Evolutionary conservation across 2,113 vertebrate species (phyloP), one percentile per base, ranked within the genome.

Genomic region (Marcusenius ussheri): DNA sequence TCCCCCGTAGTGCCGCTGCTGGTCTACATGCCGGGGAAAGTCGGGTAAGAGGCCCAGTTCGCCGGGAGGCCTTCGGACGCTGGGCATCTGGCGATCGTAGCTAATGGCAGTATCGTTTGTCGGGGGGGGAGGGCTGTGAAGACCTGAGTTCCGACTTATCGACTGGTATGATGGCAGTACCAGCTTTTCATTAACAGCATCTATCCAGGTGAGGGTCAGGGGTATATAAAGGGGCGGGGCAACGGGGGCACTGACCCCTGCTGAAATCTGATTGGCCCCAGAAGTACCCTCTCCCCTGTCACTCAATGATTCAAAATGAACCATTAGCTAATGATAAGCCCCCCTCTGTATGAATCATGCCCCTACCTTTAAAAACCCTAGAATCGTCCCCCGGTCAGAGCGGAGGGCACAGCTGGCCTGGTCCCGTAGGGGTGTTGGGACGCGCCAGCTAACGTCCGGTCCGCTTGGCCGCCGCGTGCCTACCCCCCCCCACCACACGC

Each of bases 11-110:
- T 99, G 15, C 98, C 98, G 0, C 92, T 99, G 90, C 96, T 99
- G 90, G 96, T 99, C 91, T 98, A 97, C 92, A 97, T 98, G 95
- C 98, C 98, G 70, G 96, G 96, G 35, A 99, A 99, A 97, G 96
- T 99, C 91, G 97, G 97, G 97, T 99, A 96, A 96, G 98, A 96
- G 89, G 7, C 49, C 87, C 58, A 8, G 88, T 56, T 86, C 83
- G 87, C 45, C 3, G 45, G 5, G 7, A 10, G 39, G 27, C 46
- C 27, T 13, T 13, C 7, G 27, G 62, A 31, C 62, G 5, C n/a
- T 3, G 24, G 24, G n/a, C 27, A 3, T 27, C 62, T 70, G 27
- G 62, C 4, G 66, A 70, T 31, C n/a, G 0, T 66, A 66, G 58
- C 77, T 45, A 19, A 24, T 46, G 39, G 19, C 80, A 19, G 80